phyloP scores from a whole-genome alignment of 2,888 invertebrate genomes.

The Brenthis daphne region DNA sequence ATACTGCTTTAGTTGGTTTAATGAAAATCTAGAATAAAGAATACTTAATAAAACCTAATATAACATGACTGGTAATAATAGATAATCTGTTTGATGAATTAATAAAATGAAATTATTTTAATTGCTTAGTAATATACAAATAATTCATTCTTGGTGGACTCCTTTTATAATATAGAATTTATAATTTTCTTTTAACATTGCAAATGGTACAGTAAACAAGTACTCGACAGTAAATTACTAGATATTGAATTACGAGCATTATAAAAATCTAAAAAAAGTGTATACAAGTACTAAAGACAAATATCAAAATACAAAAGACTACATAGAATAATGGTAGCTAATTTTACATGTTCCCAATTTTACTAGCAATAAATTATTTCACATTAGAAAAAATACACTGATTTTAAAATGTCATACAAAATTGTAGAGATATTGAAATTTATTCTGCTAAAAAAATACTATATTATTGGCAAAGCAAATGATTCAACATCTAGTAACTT shows the following conservation, averaged over 20 bases:
- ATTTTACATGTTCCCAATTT: too few species aligned
- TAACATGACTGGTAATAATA: not conserved
- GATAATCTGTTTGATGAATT: too few species aligned
- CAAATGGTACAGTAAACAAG: too few species aligned
- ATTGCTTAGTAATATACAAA: too few species aligned
- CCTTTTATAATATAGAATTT: too few species aligned
- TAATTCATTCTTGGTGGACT: too few species aligned
- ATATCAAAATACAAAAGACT: not conserved
- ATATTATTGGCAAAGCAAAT: not conserved
- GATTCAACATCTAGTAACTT: constrained; percentile 3
- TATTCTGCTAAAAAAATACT: not conserved
- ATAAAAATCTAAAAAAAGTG: not conserved
- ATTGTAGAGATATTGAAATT: not conserved
- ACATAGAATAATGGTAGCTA: not conserved
- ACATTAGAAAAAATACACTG: too few species aligned
- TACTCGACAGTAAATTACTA: not conserved
- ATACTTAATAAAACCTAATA: not conserved
- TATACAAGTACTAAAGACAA: not conserved
- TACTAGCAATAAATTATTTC: too few species aligned
- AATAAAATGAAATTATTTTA: too few species aligned
- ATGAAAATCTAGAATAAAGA: not conserved
- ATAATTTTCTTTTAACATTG: too few species aligned
- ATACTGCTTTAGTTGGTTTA: constrained; percentile 1
- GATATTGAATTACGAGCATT: constrained; percentile 5
- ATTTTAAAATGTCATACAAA: too few species aligned